Base-by-base conservation (phyloP, 2,113 vertebrate species). In the Nothocercus julius region DNA sequence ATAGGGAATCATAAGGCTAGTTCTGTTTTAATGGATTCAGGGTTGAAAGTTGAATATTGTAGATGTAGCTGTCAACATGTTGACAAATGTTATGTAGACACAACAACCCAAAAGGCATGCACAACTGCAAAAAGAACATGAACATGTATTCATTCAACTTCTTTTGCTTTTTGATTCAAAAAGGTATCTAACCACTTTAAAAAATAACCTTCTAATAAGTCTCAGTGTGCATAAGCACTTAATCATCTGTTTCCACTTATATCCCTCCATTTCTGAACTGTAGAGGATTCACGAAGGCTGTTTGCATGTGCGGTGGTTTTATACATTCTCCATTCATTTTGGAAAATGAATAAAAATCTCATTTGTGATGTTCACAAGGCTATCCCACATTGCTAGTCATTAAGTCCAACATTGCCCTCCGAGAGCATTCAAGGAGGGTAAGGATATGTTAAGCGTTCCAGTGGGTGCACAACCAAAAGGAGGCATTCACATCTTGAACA, bases 311-410 rank as follows among this genome's bases (percentile, higher is more conserved):
- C 66, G 80, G 32, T 62, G 47, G 34, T 36, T 93, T 93, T 90
- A 89, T 40, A 64, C n/a, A 56, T 80, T 88, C 74, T 80, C 89
- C 47, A 73, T 90, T 96, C 80, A 90, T 59, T 93, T 54, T 3
- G 2, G 80, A 84, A 93, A 95, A 82, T 89, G 70, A 83, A 96
- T 93, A 96, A 94, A 96, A 90, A 87, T 94, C 77, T 40, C 68
- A 76, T 90, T 92, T 96, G 89, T 96, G 82, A 88, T 92, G 63
- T 83, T 89, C 87, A 90, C 74, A 95, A 96, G 76, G 62, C 49
- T 93, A 42, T 74, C 66, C 69, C 79, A 85, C 87, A 92, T 7
- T 36, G 56, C 74, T 67, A 76, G 22, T 38, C 45, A 34, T 47
- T 78, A 82, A 93, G 67, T 51, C 77, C 62, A 82, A 51, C 61